Percentiles rank a stretch among this genome's conserved stretches.
Conservation (phyloP, 2,888 invertebrate genomes). For the Clivina fossor region DNA sequence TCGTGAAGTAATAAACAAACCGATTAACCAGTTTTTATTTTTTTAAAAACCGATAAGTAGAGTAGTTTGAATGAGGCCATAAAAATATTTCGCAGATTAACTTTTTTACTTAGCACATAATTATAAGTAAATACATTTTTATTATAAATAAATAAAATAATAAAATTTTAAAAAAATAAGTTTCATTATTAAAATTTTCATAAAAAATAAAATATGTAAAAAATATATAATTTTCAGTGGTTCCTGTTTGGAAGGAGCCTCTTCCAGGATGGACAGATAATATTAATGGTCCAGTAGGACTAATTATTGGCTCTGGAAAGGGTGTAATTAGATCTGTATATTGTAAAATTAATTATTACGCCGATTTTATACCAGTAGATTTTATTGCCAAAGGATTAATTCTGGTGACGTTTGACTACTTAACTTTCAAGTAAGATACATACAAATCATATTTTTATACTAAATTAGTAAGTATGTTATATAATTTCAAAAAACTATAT, state of each 20-base stretch:
- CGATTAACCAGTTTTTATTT: too few relatives aligned
- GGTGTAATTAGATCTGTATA: constrained; percentile 87
- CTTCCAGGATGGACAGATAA: constrained; percentile 91
- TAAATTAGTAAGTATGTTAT: too few relatives aligned
- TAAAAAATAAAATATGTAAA: not conserved
- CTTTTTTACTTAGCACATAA: not conserved
- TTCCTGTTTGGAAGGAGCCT: constrained; percentile 84
- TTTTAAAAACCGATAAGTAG: too few relatives aligned
- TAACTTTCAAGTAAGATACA: constrained; percentile 59
- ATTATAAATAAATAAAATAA: not conserved
- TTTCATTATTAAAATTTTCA: constrained; percentile 17
- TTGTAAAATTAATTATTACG: constrained; percentile 74
- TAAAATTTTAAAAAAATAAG: not conserved
- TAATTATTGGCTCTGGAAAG: constrained; percentile 81
- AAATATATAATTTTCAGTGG: constrained; percentile 58
- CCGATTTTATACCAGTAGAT: constrained; percentile 80
- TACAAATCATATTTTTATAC: too few relatives aligned
- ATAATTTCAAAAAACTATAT: too few relatives aligned
- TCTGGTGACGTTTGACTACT: constrained; percentile 66
- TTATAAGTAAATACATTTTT: not conserved
- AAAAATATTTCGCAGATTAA: not conserved
- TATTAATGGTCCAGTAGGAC: constrained; percentile 87
- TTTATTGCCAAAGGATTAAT: constrained; percentile 77
- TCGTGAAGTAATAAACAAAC: too few relatives aligned
- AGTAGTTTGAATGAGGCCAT: too few relatives aligned